Percentiles rank a stretch among this genome's conserved stretches.
These are phyloP conservation scores for Spodoptera picta DNA, from an alignment of 2,888 invertebrate species.

Conservation along the genomic window DNA sequence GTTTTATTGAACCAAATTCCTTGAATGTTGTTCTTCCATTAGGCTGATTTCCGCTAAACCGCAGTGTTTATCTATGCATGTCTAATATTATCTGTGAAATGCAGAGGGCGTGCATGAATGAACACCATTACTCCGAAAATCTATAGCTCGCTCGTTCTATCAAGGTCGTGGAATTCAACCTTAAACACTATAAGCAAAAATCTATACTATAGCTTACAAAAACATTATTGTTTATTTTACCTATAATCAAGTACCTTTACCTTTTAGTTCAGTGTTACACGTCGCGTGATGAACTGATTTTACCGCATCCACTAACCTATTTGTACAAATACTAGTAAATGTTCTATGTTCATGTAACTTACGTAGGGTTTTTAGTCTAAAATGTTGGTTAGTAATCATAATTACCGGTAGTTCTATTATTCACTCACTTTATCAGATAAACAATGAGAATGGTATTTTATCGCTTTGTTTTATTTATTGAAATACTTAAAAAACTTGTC, in stretches of 20 bases:
- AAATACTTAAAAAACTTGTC: constrained; percentile 24
- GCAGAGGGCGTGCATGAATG: background rate
- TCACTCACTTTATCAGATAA: constrained; percentile 27
- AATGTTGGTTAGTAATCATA: constrained; percentile 12
- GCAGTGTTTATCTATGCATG: too few species aligned
- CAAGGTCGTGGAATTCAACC: too few species aligned
- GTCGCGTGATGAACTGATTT: constrained; percentile 28
- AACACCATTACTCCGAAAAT: background rate
- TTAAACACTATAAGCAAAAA: background rate
- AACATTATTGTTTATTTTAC: constrained; percentile 5
- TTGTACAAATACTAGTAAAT: constrained; percentile 9
- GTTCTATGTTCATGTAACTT: constrained; percentile 1
- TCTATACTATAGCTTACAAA: background rate
- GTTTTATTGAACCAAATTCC: too few species aligned
- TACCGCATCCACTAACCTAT: constrained; percentile 19
- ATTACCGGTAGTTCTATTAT: constrained; percentile 25
- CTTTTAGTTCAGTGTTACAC: background rate
- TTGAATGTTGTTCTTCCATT: too few species aligned
- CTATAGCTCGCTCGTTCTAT: too few species aligned
- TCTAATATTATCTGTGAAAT: too few species aligned
- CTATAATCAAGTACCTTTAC: constrained; percentile 9
- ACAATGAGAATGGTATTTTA: constrained; percentile 10
- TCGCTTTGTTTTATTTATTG: constrained; percentile 18
- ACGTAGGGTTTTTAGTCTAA: constrained; percentile 11
- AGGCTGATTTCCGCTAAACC: too few species aligned